A percentile compares a stretch with the other conserved stretches of the same genome.
phyloP scores from a whole-genome alignment of 2,797 vertebrate genomes.

The Coregonus ussuriensis region DNA sequence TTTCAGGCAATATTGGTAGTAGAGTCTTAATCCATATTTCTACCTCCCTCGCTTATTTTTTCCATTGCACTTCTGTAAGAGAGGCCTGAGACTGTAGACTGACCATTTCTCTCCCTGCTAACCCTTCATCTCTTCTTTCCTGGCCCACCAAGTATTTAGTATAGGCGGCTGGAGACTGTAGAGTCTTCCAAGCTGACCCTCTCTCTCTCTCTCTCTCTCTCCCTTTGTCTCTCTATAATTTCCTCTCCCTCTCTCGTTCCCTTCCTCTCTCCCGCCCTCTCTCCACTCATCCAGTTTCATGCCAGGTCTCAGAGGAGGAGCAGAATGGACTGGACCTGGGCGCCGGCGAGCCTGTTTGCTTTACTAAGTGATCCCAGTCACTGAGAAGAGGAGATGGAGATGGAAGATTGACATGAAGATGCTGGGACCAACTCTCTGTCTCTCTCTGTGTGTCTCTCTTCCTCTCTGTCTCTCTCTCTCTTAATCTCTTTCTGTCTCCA shows the following conservation, averaged over 20 bases:
- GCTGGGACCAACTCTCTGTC: background rate
- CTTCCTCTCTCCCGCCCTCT: background rate
- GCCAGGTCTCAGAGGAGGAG: background rate
- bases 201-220: background rate
- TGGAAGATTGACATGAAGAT: background rate
- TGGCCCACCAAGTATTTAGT: background rate
- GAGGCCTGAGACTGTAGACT: background rate
- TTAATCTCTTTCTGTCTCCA: background rate
- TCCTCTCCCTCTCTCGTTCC: background rate
- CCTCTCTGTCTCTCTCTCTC: background rate
- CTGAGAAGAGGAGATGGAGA: background rate
- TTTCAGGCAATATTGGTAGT: background rate
- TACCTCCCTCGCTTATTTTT: background rate
- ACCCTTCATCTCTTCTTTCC: background rate
- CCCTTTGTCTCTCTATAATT: background rate
- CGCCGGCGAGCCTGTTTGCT: conserved; percentile 8
- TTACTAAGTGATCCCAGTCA: conserved; percentile 16
- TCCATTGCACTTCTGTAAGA: too few relatives aligned
- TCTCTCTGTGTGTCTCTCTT: background rate
- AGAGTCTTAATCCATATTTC: background rate
- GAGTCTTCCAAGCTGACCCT: background rate
- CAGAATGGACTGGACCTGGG: background rate
- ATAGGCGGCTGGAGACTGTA: background rate
- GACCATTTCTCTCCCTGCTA: background rate
- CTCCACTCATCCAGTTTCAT: background rate